These are phyloP conservation scores for Alcis repandata DNA, from an alignment of 2,888 invertebrate species.

Conservation along the genomic window DNA sequence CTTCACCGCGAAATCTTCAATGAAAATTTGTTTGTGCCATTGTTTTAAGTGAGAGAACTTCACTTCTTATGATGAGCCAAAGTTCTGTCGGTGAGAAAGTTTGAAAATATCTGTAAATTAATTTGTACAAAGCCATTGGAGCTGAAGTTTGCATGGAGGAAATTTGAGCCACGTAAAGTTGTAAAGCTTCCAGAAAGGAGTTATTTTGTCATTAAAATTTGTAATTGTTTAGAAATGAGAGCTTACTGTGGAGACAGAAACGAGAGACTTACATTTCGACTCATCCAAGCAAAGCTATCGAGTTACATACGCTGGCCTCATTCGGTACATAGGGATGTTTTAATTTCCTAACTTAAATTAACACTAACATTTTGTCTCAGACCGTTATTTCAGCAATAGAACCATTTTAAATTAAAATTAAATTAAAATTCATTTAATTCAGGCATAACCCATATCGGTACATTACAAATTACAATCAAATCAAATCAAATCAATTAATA, in stretches of 20 bases:
- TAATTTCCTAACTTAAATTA: too few species aligned
- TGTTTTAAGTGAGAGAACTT: slow-evolving; percentile 39
- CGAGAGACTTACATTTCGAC: not conserved
- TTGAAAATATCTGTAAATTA: slow-evolving; percentile 38
- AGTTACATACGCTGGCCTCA: not conserved
- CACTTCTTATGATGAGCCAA: slow-evolving; percentile 38
- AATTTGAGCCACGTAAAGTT: slow-evolving; percentile 23
- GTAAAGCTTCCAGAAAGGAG: slow-evolving; percentile 20
- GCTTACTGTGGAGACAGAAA: not conserved
- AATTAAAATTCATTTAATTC: too few species aligned
- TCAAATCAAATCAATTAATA: too few species aligned
- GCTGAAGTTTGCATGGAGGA: slow-evolving; percentile 25
- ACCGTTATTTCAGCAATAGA: too few species aligned
- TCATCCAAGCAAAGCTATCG: not conserved
- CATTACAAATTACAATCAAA: too few species aligned
- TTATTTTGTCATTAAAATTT: slow-evolving; percentile 27
- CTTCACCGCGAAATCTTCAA: slow-evolving; percentile 33
- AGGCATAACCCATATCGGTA: too few species aligned
- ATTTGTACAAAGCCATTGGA: slow-evolving; percentile 30
- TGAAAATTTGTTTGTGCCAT: slow-evolving; percentile 45
- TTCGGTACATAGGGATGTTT: too few species aligned
- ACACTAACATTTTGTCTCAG: too few species aligned
- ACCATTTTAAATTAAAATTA: too few species aligned
- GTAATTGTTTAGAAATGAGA: slow-evolving; percentile 9
- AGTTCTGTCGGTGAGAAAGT: slow-evolving; percentile 29